Conservation (phyloP, 2,113 vertebrate genomes). For the Paramormyrops kingsleyae region DNA sequence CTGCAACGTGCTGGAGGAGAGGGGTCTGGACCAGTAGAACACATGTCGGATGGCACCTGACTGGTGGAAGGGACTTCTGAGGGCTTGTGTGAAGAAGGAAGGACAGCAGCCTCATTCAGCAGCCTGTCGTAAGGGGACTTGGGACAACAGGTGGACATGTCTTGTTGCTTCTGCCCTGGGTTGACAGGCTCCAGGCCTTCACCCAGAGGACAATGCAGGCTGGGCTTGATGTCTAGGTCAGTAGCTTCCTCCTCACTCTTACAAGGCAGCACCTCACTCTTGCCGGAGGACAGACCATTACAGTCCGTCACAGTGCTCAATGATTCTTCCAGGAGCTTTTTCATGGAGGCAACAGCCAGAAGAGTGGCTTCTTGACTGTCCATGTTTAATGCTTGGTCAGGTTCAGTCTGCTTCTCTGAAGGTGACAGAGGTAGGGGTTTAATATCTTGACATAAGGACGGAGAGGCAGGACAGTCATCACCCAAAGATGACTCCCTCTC, state of each 20-base stretch:
- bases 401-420: conserved; percentile 37
- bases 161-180: conserved; percentile 7
- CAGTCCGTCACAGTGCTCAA: conserved; percentile 49
- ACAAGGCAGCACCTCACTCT: conserved; percentile 24
- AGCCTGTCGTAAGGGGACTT: conserved; percentile 30
- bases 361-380: conserved; percentile 59
- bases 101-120: conserved; percentile 8
- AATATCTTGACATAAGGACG: conserved; percentile 41
- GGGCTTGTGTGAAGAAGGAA: not conserved
- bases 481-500: conserved; percentile 38
- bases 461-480: conserved; percentile 34
- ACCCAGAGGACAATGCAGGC: conserved; percentile 24
- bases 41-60: conserved; percentile 13
- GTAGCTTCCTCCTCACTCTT: conserved; percentile 27
- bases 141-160: conserved; percentile 27
- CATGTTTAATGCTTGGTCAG: conserved; percentile 35
- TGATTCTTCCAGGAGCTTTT: conserved; percentile 63
- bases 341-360: conserved; percentile 64
- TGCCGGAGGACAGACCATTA: conserved; percentile 26
- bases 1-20: not conserved
- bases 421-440: conserved; percentile 32
- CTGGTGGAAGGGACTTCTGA: not conserved
- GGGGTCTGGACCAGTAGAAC: conserved; percentile 13
- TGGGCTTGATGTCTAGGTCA: conserved; percentile 31
- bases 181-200: conserved; percentile 4